Base-by-base conservation (phyloP, 2,113 vertebrate species). In the Calidris pugnax region DNA sequence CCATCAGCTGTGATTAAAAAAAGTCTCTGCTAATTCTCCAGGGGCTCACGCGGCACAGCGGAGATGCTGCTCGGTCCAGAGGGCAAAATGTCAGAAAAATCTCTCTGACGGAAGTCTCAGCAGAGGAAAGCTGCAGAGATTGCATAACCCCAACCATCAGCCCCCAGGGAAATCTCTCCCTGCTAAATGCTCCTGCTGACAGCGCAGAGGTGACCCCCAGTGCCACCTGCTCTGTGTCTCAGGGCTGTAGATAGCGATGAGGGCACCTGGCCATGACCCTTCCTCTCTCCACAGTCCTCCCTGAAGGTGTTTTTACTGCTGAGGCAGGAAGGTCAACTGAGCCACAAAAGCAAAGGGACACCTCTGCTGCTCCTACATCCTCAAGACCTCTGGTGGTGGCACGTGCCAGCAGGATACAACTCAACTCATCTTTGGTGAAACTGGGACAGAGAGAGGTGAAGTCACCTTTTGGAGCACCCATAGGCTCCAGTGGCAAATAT, bases 121-220 rank as follows among this genome's bases (percentile, higher is more conserved):
- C 53, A 75, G 86, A 72, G 60, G 66, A 68, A 82, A 90, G 60
- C 48, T 78, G 30, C 56, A 32, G 69, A 33, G 19, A 76, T 37
- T 89, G 48, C 69, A 21, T 27, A 92, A 90, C 11, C 47, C 30
- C 22, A 59, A 22, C 2, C 12, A 53, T 16, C n/a, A 47, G 72
- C 2, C 14, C 50, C 67, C 45, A 0, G 4, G 64, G 90, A 93
- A 85, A 92, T 41, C 67, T 68, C 63, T 84, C 59, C 39, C 48
- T 50, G 71, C 57, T 43, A 11, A 62, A 69, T 0, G 8, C 37
- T 83, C 68, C 68, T 6, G 32, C 71, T 85, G 69, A 30, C 53
- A 59, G 82, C 78, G 45, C 0, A 0, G 74, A n/a, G 10, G 4
- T 0, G 0, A 51, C 62, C 59, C n/a, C 74, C 1, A 0, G 10